phyloP scores from a whole-genome alignment of 2,113 vertebrate species.

The Fukomys damarensis region DNA sequence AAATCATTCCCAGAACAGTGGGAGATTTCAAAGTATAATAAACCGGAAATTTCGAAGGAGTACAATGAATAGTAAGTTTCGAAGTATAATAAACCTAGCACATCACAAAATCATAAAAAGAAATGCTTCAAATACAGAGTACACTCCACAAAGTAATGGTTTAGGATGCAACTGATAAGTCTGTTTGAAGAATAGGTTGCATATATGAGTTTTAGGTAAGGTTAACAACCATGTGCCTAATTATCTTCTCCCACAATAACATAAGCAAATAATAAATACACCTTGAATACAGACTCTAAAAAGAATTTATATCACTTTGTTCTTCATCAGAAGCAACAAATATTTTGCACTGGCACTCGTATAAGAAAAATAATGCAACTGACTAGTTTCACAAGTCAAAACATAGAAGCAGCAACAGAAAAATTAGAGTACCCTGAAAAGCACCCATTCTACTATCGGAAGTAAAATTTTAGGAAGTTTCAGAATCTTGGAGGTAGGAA shows the following conservation, averaged over 20 bases:
- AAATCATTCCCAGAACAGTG: not conserved
- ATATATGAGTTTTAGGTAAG: not conserved
- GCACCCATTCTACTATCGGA: not conserved
- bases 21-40: not conserved
- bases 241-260: constrained; percentile 41
- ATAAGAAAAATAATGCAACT: not conserved
- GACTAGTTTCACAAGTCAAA: not conserved
- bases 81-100: not conserved
- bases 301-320: not conserved
- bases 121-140: not conserved
- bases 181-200: constrained; percentile 17
- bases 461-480: not conserved
- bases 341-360: not conserved
- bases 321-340: constrained; percentile 32
- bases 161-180: not conserved
- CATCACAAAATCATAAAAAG: not conserved
- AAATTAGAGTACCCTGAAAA: not conserved
- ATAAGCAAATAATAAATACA: constrained; percentile 54
- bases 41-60: not conserved
- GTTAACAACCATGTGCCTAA: constrained; percentile 26
- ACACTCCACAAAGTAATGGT: not conserved
- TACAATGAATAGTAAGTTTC: not conserved
- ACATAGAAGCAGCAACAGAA: not conserved
- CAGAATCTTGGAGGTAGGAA: not conserved
- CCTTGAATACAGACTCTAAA: not conserved